Evolutionary conservation across 2,888 invertebrate genomes (phyloP).

Genomic region (Yponomeuta sedellus): DNA sequence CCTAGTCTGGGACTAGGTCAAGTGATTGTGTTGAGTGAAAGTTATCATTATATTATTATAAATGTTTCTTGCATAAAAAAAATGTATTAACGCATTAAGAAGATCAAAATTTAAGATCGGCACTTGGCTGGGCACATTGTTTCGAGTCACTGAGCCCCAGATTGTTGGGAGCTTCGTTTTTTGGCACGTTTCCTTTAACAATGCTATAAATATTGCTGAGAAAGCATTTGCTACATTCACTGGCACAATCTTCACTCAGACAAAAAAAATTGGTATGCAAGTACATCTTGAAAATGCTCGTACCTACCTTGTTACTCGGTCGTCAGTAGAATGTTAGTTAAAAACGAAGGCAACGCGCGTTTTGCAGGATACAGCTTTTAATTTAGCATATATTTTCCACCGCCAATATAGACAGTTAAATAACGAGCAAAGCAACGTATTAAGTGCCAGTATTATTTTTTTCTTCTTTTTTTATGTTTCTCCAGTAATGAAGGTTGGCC

Average conservation of each 20-base stretch:
- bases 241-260: not conserved
- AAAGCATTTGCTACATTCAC: not conserved
- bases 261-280: not conserved
- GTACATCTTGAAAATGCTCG: no score
- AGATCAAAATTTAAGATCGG: not conserved
- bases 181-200: not conserved
- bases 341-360: slow-evolving; percentile 20
- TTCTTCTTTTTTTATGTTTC: no score
- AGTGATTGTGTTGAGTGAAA: no score
- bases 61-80: not conserved
- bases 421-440: no score
- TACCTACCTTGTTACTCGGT: no score
- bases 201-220: slow-evolving; percentile 3
- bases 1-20: no score
- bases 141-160: not conserved
- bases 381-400: slow-evolving; percentile 7
- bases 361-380: slow-evolving; percentile 16
- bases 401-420: not conserved
- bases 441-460: not conserved
- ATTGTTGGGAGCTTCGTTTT: not conserved
- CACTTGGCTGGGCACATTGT: not conserved
- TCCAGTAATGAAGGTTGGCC: no score
- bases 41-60: no score
- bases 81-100: not conserved
- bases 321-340: no score